phyloP scores from a whole-genome alignment of 35 echinoderm and acorn worm genomes.

The Lytechinus pictus region DNA sequence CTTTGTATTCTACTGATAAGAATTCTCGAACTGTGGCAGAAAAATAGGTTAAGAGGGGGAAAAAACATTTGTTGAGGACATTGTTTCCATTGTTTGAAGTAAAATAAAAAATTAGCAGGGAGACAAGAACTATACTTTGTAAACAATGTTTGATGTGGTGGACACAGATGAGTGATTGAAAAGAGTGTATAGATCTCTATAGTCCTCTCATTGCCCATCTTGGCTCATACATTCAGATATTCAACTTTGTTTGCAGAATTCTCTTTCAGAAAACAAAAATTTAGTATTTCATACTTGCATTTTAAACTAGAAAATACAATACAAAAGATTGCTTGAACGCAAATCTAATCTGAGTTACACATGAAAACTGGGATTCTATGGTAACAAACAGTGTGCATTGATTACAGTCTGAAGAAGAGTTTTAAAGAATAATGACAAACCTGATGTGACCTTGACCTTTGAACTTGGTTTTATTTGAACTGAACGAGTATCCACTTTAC shows the following conservation, averaged over 20 bases:
- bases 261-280: too few relatives aligned
- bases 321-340: too few relatives aligned
- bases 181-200: background rate
- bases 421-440: background rate
- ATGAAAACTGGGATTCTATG: background rate
- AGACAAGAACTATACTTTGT: too few relatives aligned
- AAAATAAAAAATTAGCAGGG: background rate
- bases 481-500: slow-evolving; percentile 80
- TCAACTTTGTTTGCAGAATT: too few relatives aligned
- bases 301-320: too few relatives aligned
- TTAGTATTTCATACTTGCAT: too few relatives aligned
- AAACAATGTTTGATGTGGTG: too few relatives aligned
- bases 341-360: too few relatives aligned
- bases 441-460: slow-evolving; percentile 80
- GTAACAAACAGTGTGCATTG: background rate
- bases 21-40: slow-evolving; percentile 62
- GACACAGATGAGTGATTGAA: background rate
- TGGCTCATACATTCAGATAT: too few relatives aligned
- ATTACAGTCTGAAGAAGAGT: background rate
- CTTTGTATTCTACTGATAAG: slow-evolving; percentile 67
- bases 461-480: slow-evolving; percentile 80
- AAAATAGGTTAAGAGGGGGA: background rate
- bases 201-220: too few relatives aligned
- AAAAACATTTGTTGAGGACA: background rate
- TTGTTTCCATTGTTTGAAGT: background rate